Percentiles rank a stretch among this genome's conserved stretches.
Evolutionary conservation across 2,888 invertebrate species (phyloP).

Genomic region (Ditylenchus weischeri): DNA sequence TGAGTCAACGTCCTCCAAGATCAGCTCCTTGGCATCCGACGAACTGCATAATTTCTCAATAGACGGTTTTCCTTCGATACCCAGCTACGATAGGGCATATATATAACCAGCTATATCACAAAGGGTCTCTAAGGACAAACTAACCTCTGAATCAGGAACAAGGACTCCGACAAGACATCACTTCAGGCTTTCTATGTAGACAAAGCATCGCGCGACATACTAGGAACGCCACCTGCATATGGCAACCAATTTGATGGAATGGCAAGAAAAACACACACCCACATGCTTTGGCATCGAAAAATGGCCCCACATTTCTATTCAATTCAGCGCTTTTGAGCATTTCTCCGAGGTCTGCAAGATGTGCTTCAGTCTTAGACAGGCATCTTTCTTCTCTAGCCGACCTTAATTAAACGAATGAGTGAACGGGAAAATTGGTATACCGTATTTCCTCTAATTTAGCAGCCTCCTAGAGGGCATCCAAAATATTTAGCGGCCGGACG

Average conservation of each 20-base stretch:
- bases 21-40: conserved; percentile 76
- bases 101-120: conserved; percentile 37
- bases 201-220: conserved; percentile 90
- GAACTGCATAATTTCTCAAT: conserved; percentile 48
- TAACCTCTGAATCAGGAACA: too few species aligned
- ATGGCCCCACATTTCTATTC: conserved; percentile 5
- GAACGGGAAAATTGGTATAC: too few species aligned
- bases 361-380: conserved; percentile 40
- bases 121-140: conserved; percentile 67
- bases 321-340: conserved; percentile 30
- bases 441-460: too few species aligned
- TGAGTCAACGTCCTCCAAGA: conserved; percentile 84
- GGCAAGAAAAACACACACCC: conserved; percentile 91
- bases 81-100: conserved; percentile 9
- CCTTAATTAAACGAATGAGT: conserved; percentile 30
- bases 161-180: conserved; percentile 87
- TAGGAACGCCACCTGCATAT: too few species aligned
- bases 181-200: conserved; percentile 92
- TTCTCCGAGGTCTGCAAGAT: conserved; percentile 47
- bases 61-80: conserved; percentile 8
- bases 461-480: too few species aligned
- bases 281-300: conserved; percentile 83
- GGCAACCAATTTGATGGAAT: conserved; percentile 88
- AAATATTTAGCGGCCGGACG: too few species aligned
- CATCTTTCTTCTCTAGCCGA: conserved; percentile 51